phyloP scores from a whole-genome alignment of 2,888 invertebrate species.

The Hyppa rectilinea region DNA sequence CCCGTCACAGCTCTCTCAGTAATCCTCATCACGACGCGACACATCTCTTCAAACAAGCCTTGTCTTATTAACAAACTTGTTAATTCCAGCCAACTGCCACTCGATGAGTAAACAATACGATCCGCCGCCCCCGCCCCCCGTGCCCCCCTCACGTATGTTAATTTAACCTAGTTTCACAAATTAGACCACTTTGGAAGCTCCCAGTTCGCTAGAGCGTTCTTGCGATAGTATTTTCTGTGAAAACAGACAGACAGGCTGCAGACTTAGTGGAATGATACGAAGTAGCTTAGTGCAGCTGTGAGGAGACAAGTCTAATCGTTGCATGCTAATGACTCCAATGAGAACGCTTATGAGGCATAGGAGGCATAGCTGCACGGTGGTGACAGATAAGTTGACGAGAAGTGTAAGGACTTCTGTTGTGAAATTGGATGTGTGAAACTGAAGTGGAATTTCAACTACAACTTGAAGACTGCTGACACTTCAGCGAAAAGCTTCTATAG shows the following conservation, averaged over 20 bases:
- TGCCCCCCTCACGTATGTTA: constrained; percentile 62
- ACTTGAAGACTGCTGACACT: too few species aligned
- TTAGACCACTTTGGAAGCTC: constrained; percentile 61
- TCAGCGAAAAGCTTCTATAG: not conserved
- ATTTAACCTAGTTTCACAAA: constrained; percentile 71
- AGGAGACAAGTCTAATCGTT: constrained; percentile 36
- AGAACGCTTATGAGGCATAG: constrained; percentile 16
- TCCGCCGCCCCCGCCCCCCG: constrained; percentile 11
- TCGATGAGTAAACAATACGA: constrained; percentile 70
- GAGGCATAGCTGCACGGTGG: constrained; percentile 22
- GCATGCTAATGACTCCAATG: constrained; percentile 26
- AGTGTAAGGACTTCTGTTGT: not conserved
- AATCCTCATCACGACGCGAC: constrained; percentile 35
- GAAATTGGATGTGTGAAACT: not conserved
- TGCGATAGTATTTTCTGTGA: constrained; percentile 60
- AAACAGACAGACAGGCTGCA: constrained; percentile 51
- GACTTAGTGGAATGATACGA: constrained; percentile 38
- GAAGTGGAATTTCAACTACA: not conserved
- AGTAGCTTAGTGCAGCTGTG: constrained; percentile 23
- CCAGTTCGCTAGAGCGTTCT: constrained; percentile 44
- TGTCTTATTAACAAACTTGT: constrained; percentile 70
- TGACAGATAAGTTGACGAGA: constrained; percentile 21
- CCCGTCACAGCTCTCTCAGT: constrained; percentile 12
- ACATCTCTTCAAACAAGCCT: constrained; percentile 49
- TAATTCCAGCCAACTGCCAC: constrained; percentile 66